Percentiles rank a stretch among this genome's conserved stretches.
phyloP scores from a whole-genome alignment of 35 echinoderm and acorn worm genomes.

The Chiridota heheva region DNA sequence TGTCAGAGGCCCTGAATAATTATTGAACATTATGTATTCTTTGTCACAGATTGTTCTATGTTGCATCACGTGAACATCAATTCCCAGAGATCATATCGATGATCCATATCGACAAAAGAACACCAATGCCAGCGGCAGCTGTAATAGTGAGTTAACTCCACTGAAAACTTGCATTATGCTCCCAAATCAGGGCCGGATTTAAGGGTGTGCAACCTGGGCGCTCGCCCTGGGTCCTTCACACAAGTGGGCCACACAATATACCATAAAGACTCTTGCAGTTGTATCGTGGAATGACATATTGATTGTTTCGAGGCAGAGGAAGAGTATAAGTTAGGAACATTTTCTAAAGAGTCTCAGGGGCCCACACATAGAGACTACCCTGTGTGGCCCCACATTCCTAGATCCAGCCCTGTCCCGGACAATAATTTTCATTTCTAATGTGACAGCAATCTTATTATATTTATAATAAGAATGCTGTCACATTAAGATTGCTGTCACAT shows the following conservation, averaged over 20 bases:
- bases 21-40: not conserved
- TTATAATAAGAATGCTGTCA: too few species aligned
- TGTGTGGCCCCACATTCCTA: too few species aligned
- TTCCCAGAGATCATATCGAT: slow-evolving; percentile 73
- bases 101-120: slow-evolving; percentile 81
- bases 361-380: too few species aligned
- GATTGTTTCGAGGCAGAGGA: too few species aligned
- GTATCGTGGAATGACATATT: too few species aligned
- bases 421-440: too few species aligned
- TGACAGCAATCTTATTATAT: too few species aligned
- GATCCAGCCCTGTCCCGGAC: too few species aligned
- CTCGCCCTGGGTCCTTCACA: not conserved
- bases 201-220: not conserved
- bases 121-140: slow-evolving; percentile 72
- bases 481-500: too few species aligned
- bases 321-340: too few species aligned
- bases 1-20: not conserved
- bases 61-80: slow-evolving; percentile 73
- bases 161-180: not conserved
- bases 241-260: not conserved
- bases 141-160: slow-evolving; percentile 66
- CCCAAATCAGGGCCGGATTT: not conserved
- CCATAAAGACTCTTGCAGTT: too few species aligned
- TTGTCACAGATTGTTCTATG: slow-evolving; percentile 52
- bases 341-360: too few species aligned